Evolutionary conservation across 2,797 vertebrate species (phyloP).

Genomic region (Sarcophilus harrisii): DNA sequence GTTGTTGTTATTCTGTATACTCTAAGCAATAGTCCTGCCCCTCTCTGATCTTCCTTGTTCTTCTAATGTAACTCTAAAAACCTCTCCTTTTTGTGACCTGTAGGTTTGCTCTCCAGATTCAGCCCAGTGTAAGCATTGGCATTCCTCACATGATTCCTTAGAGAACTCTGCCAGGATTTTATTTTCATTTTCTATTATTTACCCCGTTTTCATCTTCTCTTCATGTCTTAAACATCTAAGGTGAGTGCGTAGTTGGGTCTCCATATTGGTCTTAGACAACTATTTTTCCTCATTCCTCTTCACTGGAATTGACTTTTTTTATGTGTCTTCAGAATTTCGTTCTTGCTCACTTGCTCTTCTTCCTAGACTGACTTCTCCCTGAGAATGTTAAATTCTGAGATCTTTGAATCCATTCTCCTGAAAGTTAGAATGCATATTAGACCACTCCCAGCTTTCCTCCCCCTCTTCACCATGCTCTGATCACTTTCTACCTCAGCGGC

Average conservation of each 20-base stretch:
- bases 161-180: background rate
- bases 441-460: background rate
- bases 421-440: background rate
- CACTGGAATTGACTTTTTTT: background rate
- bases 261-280: background rate
- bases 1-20: background rate
- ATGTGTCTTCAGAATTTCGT: background rate
- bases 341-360: background rate
- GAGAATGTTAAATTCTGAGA: background rate
- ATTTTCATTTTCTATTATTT: background rate
- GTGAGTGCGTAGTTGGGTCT: background rate
- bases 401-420: background rate
- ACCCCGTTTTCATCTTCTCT: background rate
- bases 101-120: background rate
- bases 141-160: background rate
- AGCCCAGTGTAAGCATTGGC: background rate
- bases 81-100: background rate
- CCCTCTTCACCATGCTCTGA: background rate
- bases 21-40: background rate
- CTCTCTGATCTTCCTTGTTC: background rate
- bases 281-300: background rate
- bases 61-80: background rate
- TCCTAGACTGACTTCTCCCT: background rate
- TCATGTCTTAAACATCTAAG: background rate
- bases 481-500: background rate